phyloP scores from a whole-genome alignment of 1,140 invertebrate genomes.

The Heliconius congener region DNA sequence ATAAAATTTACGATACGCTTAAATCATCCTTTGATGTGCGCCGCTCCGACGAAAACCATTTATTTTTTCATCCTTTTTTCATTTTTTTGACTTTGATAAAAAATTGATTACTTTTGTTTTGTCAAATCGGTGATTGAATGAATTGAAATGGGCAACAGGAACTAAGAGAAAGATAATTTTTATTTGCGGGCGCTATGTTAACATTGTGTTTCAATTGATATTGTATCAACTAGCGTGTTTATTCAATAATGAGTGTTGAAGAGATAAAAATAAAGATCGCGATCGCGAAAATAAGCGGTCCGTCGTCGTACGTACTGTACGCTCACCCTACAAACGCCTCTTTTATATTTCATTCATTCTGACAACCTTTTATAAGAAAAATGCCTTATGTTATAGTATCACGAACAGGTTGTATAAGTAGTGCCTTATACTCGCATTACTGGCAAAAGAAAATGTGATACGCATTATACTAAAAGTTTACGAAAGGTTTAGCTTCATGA shows the following conservation, averaged over 20 bases:
- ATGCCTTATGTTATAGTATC: not conserved
- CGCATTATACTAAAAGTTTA: not conserved
- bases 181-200: not conserved
- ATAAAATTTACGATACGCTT: constrained; percentile 31
- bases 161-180: not conserved
- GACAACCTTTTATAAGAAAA: not conserved
- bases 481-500: not conserved
- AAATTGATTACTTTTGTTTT: constrained; percentile 1
- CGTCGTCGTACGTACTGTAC: too few relatives aligned
- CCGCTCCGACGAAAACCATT: constrained; percentile 3
- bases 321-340: not conserved
- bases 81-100: constrained; percentile 15
- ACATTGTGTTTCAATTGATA: not conserved
- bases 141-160: not conserved
- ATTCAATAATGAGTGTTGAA: not conserved
- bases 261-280: not conserved
- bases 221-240: not conserved
- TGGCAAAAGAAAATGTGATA: not conserved
- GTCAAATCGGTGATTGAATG: not conserved
- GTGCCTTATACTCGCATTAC: constrained; percentile 2
- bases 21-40: constrained; percentile 35
- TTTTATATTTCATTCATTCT: not conserved
- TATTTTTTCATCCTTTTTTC: constrained; percentile 1
- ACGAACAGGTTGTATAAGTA: not conserved
- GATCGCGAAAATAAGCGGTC: too few relatives aligned